phyloP scores from a whole-genome alignment of 1,140 invertebrate genomes.

The Hylaeus volcanicus region DNA sequence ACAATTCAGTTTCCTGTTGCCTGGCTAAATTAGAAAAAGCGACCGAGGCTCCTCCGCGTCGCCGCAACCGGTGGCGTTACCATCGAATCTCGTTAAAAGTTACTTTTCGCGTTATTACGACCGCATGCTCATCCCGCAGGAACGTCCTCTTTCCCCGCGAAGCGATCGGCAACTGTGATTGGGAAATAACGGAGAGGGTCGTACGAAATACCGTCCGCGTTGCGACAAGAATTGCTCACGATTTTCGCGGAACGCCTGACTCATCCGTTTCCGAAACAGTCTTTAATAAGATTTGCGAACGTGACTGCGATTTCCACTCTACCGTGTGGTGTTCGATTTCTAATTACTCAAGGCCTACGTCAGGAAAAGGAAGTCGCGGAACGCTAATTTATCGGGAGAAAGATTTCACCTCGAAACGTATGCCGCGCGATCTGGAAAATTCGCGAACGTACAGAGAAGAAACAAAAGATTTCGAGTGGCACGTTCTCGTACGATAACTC shows the following conservation, averaged over 20 bases:
- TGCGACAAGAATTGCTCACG: no score
- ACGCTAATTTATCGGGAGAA: no score
- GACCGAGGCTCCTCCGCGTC: slow-evolving; percentile 11
- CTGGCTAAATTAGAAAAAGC: slow-evolving; percentile 52
- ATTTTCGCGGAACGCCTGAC: neutral
- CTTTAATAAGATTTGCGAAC: neutral
- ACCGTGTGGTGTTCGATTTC: neutral
- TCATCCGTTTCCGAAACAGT: neutral
- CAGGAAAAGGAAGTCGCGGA: no score
- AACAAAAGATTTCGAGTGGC: neutral
- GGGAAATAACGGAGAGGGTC: no score
- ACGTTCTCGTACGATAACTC: slow-evolving; percentile 8
- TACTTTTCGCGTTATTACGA: slow-evolving; percentile 41
- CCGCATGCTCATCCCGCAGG: neutral
- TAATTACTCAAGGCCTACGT: neutral
- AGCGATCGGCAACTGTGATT: neutral
- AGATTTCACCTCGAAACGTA: no score
- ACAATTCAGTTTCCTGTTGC: slow-evolving; percentile 31
- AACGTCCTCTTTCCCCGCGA: neutral
- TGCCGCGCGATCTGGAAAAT: no score
- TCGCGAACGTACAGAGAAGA: neutral
- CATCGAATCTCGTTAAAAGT: slow-evolving; percentile 43
- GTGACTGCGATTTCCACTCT: no score
- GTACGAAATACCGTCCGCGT: no score
- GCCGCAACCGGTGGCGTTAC: slow-evolving; percentile 9